Conservation (phyloP, 23 tunicate species). For the Halocynthia aurantium region DNA sequence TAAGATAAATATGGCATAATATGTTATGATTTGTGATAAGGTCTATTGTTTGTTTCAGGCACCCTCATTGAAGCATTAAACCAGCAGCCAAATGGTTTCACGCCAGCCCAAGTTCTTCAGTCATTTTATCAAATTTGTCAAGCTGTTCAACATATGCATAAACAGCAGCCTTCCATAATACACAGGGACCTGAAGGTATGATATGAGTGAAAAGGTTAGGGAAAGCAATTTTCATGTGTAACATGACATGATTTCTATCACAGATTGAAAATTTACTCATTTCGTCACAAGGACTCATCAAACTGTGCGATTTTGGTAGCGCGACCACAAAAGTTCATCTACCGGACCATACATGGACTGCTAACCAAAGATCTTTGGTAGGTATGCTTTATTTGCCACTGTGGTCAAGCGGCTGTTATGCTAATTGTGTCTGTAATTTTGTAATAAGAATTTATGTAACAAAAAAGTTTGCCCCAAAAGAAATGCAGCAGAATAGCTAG, state of each 20-base stretch:
- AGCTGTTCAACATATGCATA: conserved; percentile 90
- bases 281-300: conserved; percentile 57
- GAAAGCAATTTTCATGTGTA: not conserved
- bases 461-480: too few species aligned
- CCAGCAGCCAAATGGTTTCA: conserved; percentile 19
- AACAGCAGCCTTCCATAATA: conserved; percentile 89
- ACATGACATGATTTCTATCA: not conserved
- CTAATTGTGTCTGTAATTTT: too few species aligned
- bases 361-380: conserved; percentile 75
- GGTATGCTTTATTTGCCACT: not conserved
- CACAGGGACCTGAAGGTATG: conserved; percentile 96
- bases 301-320: conserved; percentile 96
- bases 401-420: not conserved
- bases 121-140: conserved; percentile 80
- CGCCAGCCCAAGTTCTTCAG: conserved; percentile 51
- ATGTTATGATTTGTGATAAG: too few species aligned
- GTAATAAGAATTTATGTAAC: too few species aligned
- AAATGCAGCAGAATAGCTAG: too few species aligned
- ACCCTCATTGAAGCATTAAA: conserved; percentile 17
- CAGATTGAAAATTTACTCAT: conserved; percentile 83
- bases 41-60: not conserved
- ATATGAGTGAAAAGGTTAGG: not conserved
- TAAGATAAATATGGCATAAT: too few species aligned
- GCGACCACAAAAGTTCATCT: conserved; percentile 77
- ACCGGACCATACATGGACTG: conserved; percentile 97